phyloP scores from a whole-genome alignment of 2,113 vertebrate genomes.

The Hepsetus odoe region DNA sequence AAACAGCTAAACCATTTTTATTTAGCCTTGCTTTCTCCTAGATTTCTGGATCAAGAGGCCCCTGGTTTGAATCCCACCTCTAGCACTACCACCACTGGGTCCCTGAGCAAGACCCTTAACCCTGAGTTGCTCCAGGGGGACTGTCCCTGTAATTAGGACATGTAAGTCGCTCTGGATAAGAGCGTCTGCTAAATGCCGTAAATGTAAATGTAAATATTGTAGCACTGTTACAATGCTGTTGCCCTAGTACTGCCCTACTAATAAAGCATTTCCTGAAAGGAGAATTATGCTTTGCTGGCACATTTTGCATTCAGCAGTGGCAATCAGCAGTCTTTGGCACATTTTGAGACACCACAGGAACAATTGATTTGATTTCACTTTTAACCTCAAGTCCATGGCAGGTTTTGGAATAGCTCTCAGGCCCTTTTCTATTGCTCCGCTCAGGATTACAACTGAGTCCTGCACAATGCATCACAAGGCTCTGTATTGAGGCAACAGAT shows the following conservation, averaged over 20 bases:
- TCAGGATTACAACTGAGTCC: slow-evolving; percentile 36
- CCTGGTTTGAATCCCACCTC: too few relatives aligned
- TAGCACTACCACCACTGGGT: too few relatives aligned
- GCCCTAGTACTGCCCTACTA: neutral
- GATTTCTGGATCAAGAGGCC: neutral
- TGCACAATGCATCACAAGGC: slow-evolving; percentile 45
- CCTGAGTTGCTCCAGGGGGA: too few relatives aligned
- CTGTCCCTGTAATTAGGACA: too few relatives aligned
- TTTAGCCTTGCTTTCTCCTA: too few relatives aligned
- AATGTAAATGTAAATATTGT: too few relatives aligned
- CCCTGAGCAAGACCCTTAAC: too few relatives aligned
- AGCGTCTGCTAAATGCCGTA: too few relatives aligned
- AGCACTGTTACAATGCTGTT: neutral
- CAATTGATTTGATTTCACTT: slow-evolving; percentile 44
- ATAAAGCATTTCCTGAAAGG: neutral
- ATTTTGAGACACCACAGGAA: slow-evolving; percentile 26
- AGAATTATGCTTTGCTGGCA: slow-evolving; percentile 12
- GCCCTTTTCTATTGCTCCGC: slow-evolving; percentile 36
- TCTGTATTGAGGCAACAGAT: slow-evolving; percentile 49
- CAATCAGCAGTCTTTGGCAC: slow-evolving; percentile 9
- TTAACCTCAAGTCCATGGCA: slow-evolving; percentile 24
- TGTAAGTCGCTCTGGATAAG: too few relatives aligned
- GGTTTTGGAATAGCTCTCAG: slow-evolving; percentile 33
- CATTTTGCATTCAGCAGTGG: slow-evolving; percentile 5
- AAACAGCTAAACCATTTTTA: neutral